Percentiles rank a stretch among this genome's conserved stretches.
Conservation (phyloP, 2,888 invertebrate genomes). For the Drosophila colorata region DNA sequence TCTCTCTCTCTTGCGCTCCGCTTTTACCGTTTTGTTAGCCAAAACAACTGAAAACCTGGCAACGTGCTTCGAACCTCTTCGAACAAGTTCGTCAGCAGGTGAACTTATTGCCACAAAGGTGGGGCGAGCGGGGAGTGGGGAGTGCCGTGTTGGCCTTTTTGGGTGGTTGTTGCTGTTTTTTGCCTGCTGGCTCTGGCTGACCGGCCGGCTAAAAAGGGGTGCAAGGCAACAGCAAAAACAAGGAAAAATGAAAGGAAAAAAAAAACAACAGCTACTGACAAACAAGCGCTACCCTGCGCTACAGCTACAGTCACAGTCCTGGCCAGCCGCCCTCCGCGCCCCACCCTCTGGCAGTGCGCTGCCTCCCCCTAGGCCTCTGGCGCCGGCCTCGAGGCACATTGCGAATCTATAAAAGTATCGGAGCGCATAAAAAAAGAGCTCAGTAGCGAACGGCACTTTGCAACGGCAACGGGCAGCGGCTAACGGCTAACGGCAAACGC, state of each 20-base stretch:
- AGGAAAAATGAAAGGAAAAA: slow-evolving; percentile 26
- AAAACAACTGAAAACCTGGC: slow-evolving; percentile 62
- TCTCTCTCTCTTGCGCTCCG: slow-evolving; percentile 6
- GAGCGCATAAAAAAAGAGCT: slow-evolving; percentile 84
- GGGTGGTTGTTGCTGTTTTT: slow-evolving; percentile 55
- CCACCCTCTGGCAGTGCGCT: neutral
- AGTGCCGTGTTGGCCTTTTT: slow-evolving; percentile 16
- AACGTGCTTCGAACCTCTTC: slow-evolving; percentile 76
- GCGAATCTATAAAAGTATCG: slow-evolving; percentile 85
- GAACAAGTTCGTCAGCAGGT: slow-evolving; percentile 64
- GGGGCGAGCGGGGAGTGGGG: slow-evolving; percentile 14
- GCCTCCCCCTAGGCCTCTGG: neutral
- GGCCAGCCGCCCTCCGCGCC: slow-evolving; percentile 18
- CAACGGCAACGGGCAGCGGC: slow-evolving; percentile 57
- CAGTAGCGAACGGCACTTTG: slow-evolving; percentile 85
- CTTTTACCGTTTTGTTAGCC: slow-evolving; percentile 59
- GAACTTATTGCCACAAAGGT: slow-evolving; percentile 31
- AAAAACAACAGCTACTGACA: slow-evolving; percentile 32
- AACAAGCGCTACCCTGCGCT: slow-evolving; percentile 37
- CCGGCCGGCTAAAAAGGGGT: slow-evolving; percentile 69
- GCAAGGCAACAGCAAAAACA: slow-evolving; percentile 28
- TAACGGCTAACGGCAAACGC: slow-evolving; percentile 27
- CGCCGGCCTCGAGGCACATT: slow-evolving; percentile 70
- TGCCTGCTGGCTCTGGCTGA: slow-evolving; percentile 38
- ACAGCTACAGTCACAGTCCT: slow-evolving; percentile 22